Evolutionary conservation across 2,113 vertebrate genomes (phyloP), one percentile per base, ranked within the genome.

Genomic region (Zootoca vivipara): DNA sequence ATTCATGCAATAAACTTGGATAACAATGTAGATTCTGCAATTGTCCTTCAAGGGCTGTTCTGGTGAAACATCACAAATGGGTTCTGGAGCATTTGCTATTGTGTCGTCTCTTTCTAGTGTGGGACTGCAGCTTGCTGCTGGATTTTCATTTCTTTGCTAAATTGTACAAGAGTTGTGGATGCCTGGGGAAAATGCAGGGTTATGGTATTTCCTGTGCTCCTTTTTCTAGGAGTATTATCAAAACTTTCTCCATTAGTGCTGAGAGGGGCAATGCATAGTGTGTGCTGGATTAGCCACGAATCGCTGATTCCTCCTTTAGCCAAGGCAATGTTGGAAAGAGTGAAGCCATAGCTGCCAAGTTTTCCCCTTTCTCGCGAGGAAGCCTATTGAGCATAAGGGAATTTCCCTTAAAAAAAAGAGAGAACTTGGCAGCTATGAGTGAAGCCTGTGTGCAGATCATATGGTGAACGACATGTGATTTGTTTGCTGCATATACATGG

Each of bases 1-100:
- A 2, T 33, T 79, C 20, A 2, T 8, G 78, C 1, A 83, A 82
- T 33, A 78, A 78, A 81, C 38, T 33, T 28, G 52, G 40, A 5
- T 3, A 3, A 77, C 40, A 10, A 67, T 56, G 56, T 40, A 82
- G 0, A 0, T 64, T 30, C 0, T 82, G 28, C 83, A 70, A 85
- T 81, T 85, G 92, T 85, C 85, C 58, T 72, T 33, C 82, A 90
- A 1, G 56, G 46, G 56, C 92, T 56, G 7, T 70, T 87, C 28
- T 38, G 89, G 78, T 52, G 78, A 83, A 30, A 38, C 42, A 46
- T 46, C 38, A 86, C 22, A 30, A 85, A 90, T 1, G 26, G 24
- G 64, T 15, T 73, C 1, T 40, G 9, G 10, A 4, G 33, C 67
- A 9, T 26, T 87, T 94, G 90, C 67, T 83, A 86, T 5, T 85